Base-by-base conservation (phyloP, 2,113 vertebrate species). In the Otis tarda region DNA sequence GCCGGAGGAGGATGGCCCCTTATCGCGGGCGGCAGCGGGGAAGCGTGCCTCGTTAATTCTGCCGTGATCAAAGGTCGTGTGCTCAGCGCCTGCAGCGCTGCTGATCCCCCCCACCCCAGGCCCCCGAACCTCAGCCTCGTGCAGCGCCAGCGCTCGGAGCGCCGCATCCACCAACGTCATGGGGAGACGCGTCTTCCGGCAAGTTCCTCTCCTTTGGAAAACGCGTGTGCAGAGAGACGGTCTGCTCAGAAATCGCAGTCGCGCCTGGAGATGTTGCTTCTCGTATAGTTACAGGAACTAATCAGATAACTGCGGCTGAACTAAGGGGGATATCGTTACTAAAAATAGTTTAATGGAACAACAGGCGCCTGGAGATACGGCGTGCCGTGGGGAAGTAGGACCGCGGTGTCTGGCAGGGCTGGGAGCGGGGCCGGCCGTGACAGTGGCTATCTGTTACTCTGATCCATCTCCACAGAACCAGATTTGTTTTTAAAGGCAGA, bases 251-350 rank as follows among this genome's bases (percentile, higher is more conserved):
- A 64, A 79, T 53, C 78, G 8, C 83, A 85, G 89, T 87, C 87
- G 79, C 43, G 91, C 91, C 91, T 80, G 89, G 91, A 95, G 90
- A 91, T 93, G 94, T 94, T 95, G 93, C 87, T 96, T 92, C 94
- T 88, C 49, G 1, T 80, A 37, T 37, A 92, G 90, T 95, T 96
- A 88, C 93, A 94, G 92, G 90, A 95, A 90, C 92, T 95, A 83
- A 95, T 96, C 77, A 95, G 95, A 91, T 95, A 95, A 94, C 90
- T 76, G 90, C 89, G 79, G 90, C 93, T 85, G 92, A 96, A 88
- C 79, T 43, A 81, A 82, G 78, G 93, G 95, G 91, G 87, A 83
- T 92, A 89, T 45, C 12, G 39, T 68, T 43, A 74, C 96, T 94
- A 96, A 96, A 96, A 97, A 96, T 93, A 96, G 88, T 61, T 69